Evolutionary conservation across 1,140 invertebrate genomes (phyloP).

Genomic region (Trichogramma pretiosum): DNA sequence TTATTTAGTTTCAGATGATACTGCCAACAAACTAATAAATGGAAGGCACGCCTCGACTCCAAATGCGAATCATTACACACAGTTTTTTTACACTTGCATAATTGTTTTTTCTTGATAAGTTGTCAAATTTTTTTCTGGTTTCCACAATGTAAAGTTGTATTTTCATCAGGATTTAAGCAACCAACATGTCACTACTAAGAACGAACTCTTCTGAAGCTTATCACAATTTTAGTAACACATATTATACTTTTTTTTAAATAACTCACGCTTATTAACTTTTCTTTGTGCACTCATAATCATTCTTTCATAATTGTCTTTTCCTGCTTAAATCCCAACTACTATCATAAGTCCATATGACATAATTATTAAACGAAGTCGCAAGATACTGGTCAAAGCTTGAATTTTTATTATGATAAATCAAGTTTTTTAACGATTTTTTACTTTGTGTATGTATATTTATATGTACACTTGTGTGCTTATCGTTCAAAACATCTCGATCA

Average conservation of each 20-base stretch:
- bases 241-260: constrained; percentile 25
- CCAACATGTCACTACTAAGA: constrained; percentile 46
- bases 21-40: constrained; percentile 46
- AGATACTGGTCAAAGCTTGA: constrained; percentile 13
- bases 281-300: neutral
- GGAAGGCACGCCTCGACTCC: constrained; percentile 45
- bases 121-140: too few species aligned
- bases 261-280: constrained; percentile 8
- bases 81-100: constrained; percentile 29
- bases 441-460: constrained; percentile 7
- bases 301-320: neutral
- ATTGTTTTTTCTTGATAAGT: constrained; percentile 23
- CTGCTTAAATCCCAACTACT: constrained; percentile 13
- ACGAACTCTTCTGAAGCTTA: constrained; percentile 40
- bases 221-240: constrained; percentile 38
- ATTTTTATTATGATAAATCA: too few species aligned
- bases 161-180: constrained; percentile 36
- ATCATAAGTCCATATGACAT: constrained; percentile 7
- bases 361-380: too few species aligned
- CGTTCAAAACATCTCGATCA: too few species aligned
- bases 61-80: constrained; percentile 26
- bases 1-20: constrained; percentile 32
- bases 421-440: constrained; percentile 1
- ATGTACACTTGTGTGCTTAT: too few species aligned
- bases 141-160: too few species aligned